These are phyloP conservation scores for Engystomops pustulosus DNA, from an alignment of 2,113 vertebrate species.

Conservation along the genomic window DNA sequence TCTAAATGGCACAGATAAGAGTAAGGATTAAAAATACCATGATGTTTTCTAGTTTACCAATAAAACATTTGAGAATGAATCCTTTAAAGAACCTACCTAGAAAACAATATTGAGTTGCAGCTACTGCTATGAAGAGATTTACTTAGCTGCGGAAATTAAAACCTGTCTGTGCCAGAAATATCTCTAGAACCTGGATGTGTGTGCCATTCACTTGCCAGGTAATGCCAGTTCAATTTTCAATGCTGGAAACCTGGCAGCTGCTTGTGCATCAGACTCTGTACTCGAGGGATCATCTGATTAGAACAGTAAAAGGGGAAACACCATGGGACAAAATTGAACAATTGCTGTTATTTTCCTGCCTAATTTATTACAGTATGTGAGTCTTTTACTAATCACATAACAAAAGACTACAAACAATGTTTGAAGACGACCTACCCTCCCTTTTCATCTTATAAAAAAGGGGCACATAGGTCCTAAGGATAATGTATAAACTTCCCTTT, in stretches of 20 bases:
- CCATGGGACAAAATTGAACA: not conserved
- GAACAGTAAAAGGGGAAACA: not conserved
- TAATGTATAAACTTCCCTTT: too few relatives aligned
- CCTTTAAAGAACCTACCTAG: not conserved
- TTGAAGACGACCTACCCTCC: too few relatives aligned
- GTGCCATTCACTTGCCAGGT: conserved; percentile 3
- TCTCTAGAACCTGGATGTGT: not conserved
- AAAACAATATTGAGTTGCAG: not conserved
- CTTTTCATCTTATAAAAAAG: too few relatives aligned
- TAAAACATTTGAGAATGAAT: not conserved
- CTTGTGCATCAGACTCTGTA: not conserved
- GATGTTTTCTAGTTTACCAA: not conserved
- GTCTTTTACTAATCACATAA: not conserved
- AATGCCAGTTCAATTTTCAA: conserved; percentile 3
- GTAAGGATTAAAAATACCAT: too few relatives aligned
- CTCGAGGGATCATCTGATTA: not conserved
- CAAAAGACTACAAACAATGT: not conserved
- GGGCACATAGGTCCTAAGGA: too few relatives aligned
- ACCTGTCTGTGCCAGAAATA: not conserved
- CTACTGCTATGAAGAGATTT: not conserved
- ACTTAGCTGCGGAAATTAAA: not conserved
- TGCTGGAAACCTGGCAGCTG: conserved; percentile 10
- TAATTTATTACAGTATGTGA: not conserved
- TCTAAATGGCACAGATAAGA: not conserved
- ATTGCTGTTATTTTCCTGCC: not conserved